Evolutionary conservation across 2,797 vertebrate species (phyloP).

Genomic region (Phaenicophaeus curvirostris): DNA sequence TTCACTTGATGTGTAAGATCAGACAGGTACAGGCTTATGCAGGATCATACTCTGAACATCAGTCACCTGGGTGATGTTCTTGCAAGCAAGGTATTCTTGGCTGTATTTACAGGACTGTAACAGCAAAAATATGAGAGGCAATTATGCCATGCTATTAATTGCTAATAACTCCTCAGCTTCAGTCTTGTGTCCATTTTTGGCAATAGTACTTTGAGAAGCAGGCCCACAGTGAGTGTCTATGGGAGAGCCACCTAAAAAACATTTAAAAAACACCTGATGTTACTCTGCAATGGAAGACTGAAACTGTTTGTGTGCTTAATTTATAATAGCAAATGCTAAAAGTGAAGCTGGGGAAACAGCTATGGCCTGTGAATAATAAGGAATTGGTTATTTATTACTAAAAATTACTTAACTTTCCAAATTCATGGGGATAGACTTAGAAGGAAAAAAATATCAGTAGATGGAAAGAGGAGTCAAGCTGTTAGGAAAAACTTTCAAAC

Average conservation of each 20-base stretch:
- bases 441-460: neutral
- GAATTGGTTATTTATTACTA: neutral
- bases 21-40: neutral
- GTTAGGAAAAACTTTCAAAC: neutral
- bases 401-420: neutral
- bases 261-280: neutral
- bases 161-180: neutral
- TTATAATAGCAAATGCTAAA: neutral
- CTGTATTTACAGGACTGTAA: neutral
- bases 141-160: neutral
- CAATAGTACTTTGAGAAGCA: neutral
- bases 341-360: neutral
- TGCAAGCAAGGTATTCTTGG: slow-evolving; percentile 14
- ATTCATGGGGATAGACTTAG: neutral
- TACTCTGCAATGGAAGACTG: neutral
- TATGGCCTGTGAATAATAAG: neutral
- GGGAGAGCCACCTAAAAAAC: neutral
- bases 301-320: neutral
- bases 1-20: neutral
- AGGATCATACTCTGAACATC: neutral
- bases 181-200: neutral
- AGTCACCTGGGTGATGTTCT: neutral
- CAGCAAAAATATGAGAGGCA: slow-evolving; percentile 20
- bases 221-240: neutral
- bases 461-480: neutral